Evolutionary conservation across 2,113 vertebrate genomes (phyloP).

Genomic region (Corythaixoides concolor): DNA sequence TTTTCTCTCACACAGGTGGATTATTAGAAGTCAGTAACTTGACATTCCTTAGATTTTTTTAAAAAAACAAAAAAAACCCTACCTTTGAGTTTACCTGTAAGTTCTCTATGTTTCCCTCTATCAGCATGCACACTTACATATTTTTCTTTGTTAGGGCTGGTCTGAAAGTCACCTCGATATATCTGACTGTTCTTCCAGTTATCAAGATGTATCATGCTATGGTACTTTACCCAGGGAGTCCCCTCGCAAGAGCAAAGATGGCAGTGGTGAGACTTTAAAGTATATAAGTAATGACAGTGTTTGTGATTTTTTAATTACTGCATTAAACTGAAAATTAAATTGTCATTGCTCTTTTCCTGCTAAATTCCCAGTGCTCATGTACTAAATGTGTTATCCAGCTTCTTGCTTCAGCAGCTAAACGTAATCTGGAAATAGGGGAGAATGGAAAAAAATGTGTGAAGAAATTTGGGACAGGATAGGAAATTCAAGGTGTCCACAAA

Average conservation of each 20-base stretch:
- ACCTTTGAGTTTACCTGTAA: background rate
- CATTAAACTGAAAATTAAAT: background rate
- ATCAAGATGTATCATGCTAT: conserved; percentile 83
- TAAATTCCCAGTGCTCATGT: background rate
- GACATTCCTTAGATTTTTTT: background rate
- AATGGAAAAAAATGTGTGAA: background rate
- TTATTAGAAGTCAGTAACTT: background rate
- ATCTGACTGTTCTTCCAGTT: conserved; percentile 78
- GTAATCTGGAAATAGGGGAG: background rate
- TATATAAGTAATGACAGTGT: rapidly evolving
- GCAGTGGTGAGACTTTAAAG: conserved; percentile 56
- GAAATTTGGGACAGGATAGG: background rate
- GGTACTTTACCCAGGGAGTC: conserved; percentile 82
- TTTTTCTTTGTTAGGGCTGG: conserved; percentile 77
- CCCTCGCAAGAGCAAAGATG: conserved; percentile 85
- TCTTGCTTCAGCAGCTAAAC: background rate
- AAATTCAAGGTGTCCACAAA: background rate
- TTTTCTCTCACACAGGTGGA: too few relatives aligned
- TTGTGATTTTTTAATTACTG: background rate
- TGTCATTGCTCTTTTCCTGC: background rate
- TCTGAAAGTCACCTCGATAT: conserved; percentile 83
- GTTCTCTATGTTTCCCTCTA: background rate
- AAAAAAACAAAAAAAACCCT: background rate
- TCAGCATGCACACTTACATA: background rate
- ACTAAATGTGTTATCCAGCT: background rate